A percentile compares a stretch with the other conserved stretches of the same genome.
Evolutionary conservation across 2,113 vertebrate genomes (phyloP).

Genomic region (Malurus cyaneus): DNA sequence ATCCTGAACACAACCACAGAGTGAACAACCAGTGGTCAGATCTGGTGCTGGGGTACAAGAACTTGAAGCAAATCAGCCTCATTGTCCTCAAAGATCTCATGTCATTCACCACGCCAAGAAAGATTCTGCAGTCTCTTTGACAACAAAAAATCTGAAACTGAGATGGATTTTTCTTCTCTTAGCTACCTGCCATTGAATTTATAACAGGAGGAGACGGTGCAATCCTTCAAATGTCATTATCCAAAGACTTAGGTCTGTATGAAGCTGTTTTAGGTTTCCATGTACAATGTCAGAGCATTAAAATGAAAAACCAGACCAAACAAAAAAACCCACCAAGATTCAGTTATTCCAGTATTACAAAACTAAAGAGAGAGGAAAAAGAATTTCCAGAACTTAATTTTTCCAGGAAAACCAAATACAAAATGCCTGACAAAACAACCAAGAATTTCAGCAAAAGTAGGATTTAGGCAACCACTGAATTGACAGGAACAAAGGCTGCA

Average conservation of each 20-base stretch:
- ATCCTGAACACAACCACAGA: not conserved
- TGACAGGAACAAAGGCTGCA: not conserved
- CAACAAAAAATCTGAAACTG: not conserved
- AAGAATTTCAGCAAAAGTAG: not conserved
- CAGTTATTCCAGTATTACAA: not conserved
- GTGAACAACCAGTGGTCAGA: accelerated
- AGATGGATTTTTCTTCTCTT: not conserved
- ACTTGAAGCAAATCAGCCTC: not conserved
- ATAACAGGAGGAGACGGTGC: not conserved
- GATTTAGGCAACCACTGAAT: accelerated
- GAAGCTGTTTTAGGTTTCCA: not conserved
- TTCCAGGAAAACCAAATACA: not conserved
- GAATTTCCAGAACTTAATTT: not conserved
- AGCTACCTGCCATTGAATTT: not conserved
- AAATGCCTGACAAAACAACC: not conserved
- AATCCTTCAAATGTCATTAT: not conserved
- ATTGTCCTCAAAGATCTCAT: not conserved
- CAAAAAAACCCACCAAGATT: not conserved
- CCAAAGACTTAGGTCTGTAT: not conserved
- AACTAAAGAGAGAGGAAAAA: not conserved
- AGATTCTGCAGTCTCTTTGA: not conserved
- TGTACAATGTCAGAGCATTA: not conserved
- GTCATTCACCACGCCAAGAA: not conserved
- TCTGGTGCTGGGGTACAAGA: not conserved
- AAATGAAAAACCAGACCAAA: not conserved